Base-by-base conservation (phyloP, 2,113 vertebrate species). In the Corynorhinus townsendii region DNA sequence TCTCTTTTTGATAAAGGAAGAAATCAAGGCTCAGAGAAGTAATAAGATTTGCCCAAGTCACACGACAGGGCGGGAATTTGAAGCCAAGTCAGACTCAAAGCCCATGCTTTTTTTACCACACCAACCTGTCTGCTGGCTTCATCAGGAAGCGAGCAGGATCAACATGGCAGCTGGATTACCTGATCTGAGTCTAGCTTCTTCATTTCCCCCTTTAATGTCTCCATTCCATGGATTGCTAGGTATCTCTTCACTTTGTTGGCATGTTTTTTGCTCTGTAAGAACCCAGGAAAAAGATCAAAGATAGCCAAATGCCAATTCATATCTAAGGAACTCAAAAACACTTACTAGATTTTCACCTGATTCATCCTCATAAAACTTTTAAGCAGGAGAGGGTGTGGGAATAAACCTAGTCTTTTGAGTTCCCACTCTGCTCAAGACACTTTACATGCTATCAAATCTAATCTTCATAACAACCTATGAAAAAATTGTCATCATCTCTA, bases 241-340 rank as follows among this genome's bases (percentile, higher is more conserved):
- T 99, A 99, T 40, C 99, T 98, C 28, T 99, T 98, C 91, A 99
- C 99, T 98, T 99, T 99, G 98, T 99, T 99, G 90, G 99, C 99
- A 97, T 99, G 99, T 96, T 99, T 99, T 98, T 99, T 99, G 97
- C 99, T 99, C 99, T 99, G 98, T 15, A 97, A 93, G 80, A 97
- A 97, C 75, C 92, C 97, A 96, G 79, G 90, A 93, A 84, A 97
- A 96, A 97, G 90, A 97, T 96, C 68, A 95, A 97, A 93, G 92
- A 95, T 93, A 95, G 83, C 85, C 69, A 96, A 92, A 95, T 86
- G 85, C 82, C 69, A 93, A 71, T 96, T 82, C 54, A 92, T 71
- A 88, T 80, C 64, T 83, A 93, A 96, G 76, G 81, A 24, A 84
- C 49, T 96, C 47, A 94, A 84, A 96, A 95, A 90, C 24, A 90